A percentile compares a stretch with the other conserved stretches of the same genome.
Conservation (phyloP, 2,888 invertebrate genomes). For the Drosophila vallismaia region DNA sequence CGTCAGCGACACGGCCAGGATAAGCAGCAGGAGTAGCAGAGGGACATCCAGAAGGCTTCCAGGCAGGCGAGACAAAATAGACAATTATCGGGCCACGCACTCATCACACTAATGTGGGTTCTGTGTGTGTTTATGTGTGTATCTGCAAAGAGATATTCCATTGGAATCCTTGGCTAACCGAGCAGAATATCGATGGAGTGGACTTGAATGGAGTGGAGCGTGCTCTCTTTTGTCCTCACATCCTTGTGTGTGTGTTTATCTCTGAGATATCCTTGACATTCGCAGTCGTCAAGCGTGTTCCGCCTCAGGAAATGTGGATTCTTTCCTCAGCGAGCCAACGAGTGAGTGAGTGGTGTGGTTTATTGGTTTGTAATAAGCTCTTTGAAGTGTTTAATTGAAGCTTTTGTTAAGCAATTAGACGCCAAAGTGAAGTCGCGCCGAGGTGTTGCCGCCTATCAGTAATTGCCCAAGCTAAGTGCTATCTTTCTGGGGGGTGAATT, state of each 20-base stretch:
- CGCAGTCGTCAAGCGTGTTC: slow-evolving; percentile 46
- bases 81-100: slow-evolving; percentile 68
- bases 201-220: slow-evolving; percentile 48
- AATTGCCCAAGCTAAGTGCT: slow-evolving; percentile 61
- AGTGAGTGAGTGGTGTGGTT: slow-evolving; percentile 60
- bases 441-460: slow-evolving; percentile 66
- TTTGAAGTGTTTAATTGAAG: slow-evolving; percentile 78
- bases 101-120: slow-evolving; percentile 36
- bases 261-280: slow-evolving; percentile 72
- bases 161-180: slow-evolving; percentile 21
- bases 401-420: slow-evolving; percentile 79
- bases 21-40: slow-evolving; percentile 22
- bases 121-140: slow-evolving; percentile 64
- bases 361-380: slow-evolving; percentile 79
- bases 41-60: slow-evolving; percentile 6
- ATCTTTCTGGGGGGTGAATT: slow-evolving; percentile 22
- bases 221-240: slow-evolving; percentile 40
- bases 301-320: slow-evolving; percentile 53
- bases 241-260: slow-evolving; percentile 16
- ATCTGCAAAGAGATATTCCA: slow-evolving; percentile 71
- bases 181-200: slow-evolving; percentile 48
- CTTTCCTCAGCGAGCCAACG: slow-evolving; percentile 43
- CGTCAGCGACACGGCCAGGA: slow-evolving; percentile 33
- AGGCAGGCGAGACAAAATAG: slow-evolving; percentile 52
- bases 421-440: slow-evolving; percentile 65